Base-by-base conservation (phyloP, 2,888 invertebrate genomes). In the Pammene fasciana region DNA sequence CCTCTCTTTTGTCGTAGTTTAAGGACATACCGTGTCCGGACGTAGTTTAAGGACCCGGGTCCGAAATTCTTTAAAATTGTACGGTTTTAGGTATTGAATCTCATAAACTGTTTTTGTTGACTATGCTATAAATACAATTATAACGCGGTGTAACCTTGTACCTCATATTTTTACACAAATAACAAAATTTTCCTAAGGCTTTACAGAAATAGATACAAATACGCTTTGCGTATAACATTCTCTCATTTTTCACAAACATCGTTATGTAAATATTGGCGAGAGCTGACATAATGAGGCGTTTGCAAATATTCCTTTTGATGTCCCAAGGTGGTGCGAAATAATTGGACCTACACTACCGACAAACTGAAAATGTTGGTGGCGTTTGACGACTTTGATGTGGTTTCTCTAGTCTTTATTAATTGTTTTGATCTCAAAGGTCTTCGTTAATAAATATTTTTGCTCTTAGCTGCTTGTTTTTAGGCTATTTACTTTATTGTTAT, bases 291-390 rank as follows among this genome's bases (percentile, higher is more conserved):
- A 68, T 68, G 68, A 68, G 68, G 64, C 64, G 64, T 65, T 56
- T 50, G 68, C 64, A 68, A 68, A 65, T 59, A 68, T 54, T 48
- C 59, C 56, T 34, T 68, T 68, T 65, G 68, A 68, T 52, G 64
- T 41, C 50, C 52, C 59, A 68, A 56, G 46, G 54, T 52, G 61
- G 52, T 52, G 64, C 36, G 59, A 68, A 68, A 68, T 68, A 68
- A 68, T 68, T 68, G 64, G 68, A 26, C 26, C 26, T 26, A 26
- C 64, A 64, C 64, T 64, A 26, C 57, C 16, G n/a, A 16, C 14
- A 34, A 54, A 50, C 59, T 50, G 61, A 61, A 43, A 57, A 50
- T 43, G 18, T 50, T 36, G 8, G 41, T 26, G 7, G 7, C 60
- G 54, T 62, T 56, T 62, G 48, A 26, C 16, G n/a, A n/a, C n/a